Conservation (phyloP, 2,888 invertebrate species). For the Mactromeris polynyma region DNA sequence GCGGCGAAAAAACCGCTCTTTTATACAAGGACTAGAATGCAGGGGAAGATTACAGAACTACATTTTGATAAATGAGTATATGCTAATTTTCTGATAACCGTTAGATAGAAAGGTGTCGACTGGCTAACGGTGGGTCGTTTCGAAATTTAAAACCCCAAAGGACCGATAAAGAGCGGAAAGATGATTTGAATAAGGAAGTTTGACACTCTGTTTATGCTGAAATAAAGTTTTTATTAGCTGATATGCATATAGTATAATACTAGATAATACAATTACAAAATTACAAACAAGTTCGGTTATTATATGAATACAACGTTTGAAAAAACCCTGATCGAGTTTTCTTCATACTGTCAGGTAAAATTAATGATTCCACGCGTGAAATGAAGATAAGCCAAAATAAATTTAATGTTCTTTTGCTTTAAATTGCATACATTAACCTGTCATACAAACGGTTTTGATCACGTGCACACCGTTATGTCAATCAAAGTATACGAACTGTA, state of each 20-base stretch:
- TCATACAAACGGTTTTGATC: not conserved
- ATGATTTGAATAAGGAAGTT: conserved; percentile 21
- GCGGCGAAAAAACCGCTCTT: conserved; percentile 26
- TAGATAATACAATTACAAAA: not conserved
- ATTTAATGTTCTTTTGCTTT: not conserved
- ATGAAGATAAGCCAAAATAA: not conserved
- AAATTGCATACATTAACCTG: not conserved
- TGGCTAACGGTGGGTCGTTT: conserved; percentile 36
- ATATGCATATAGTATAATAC: conserved; percentile 8
- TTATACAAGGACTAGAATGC: conserved; percentile 21
- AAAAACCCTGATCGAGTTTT: not conserved
- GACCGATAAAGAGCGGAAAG: conserved; percentile 26
- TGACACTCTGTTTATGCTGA: conserved; percentile 34
- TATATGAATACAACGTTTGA: not conserved
- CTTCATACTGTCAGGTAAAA: not conserved
- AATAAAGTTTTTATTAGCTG: not conserved
- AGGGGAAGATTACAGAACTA: conserved; percentile 52
- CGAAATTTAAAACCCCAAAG: conserved; percentile 36
- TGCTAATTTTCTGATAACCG: conserved; percentile 60
- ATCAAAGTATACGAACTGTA: not conserved
- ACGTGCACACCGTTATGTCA: not conserved
- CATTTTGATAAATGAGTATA: conserved; percentile 65
- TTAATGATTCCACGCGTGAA: conserved; percentile 10
- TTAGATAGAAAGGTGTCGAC: conserved; percentile 44
- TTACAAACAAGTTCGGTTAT: not conserved